phyloP scores from a whole-genome alignment of 2,888 invertebrate species.

The Cataglyphis albicans region DNA sequence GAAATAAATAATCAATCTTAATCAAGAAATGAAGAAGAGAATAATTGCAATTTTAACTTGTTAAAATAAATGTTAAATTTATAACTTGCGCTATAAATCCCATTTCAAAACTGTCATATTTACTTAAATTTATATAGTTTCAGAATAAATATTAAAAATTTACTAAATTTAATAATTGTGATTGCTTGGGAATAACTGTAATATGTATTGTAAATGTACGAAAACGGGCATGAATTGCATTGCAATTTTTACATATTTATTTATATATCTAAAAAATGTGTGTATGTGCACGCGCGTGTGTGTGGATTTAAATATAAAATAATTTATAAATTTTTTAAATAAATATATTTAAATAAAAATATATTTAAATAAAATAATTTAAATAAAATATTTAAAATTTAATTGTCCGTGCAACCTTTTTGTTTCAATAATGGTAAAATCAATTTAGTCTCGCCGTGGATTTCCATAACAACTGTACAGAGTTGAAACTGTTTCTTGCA shows the following conservation, averaged over 20 bases:
- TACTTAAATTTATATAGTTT: neutral
- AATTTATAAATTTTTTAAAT: neutral
- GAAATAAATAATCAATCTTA: slow-evolving; percentile 20
- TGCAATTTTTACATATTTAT: neutral
- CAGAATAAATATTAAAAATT: neutral
- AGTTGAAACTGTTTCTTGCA: slow-evolving; percentile 36
- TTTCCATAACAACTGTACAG: slow-evolving; percentile 42
- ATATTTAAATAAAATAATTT: too few species aligned
- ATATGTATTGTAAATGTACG: neutral
- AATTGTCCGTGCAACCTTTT: neutral
- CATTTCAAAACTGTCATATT: neutral
- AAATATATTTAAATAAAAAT: neutral
- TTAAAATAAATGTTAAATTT: neutral
- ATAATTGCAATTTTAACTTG: neutral
- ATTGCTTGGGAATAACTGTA: neutral
- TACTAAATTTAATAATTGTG: neutral
- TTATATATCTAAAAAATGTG: neutral
- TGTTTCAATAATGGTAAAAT: neutral
- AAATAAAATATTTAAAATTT: neutral
- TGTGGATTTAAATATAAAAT: neutral
- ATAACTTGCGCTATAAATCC: neutral
- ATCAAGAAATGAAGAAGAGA: neutral
- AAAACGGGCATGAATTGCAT: neutral
- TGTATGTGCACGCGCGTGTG: too few species aligned
- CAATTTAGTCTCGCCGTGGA: neutral